These are phyloP conservation scores for Altica lythri DNA, from an alignment of 2,888 invertebrate genomes.

Conservation along the genomic window DNA sequence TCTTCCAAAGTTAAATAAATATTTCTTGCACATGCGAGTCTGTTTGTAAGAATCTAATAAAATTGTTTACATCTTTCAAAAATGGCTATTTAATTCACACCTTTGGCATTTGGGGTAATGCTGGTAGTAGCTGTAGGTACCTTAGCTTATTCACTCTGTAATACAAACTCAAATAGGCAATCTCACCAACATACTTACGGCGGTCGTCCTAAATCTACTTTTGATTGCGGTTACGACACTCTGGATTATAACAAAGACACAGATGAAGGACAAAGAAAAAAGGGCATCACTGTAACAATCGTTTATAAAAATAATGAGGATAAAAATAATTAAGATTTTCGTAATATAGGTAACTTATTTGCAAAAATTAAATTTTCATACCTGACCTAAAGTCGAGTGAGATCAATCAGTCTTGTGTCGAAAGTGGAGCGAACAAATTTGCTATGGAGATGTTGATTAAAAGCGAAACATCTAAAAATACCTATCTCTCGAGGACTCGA, in stretches of 20 bases:
- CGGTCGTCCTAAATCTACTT: too few relatives aligned
- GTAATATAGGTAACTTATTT: too few relatives aligned
- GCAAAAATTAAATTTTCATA: too few relatives aligned
- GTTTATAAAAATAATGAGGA: neutral
- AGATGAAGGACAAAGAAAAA: constrained; percentile 3
- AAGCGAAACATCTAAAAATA: too few relatives aligned
- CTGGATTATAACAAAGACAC: neutral
- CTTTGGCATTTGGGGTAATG: constrained; percentile 28
- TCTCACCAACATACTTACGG: constrained; percentile 8
- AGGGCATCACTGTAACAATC: neutral
- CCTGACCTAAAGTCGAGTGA: too few relatives aligned
- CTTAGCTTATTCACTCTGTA: constrained; percentile 24
- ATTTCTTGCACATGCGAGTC: constrained; percentile 26
- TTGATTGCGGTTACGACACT: constrained; percentile 11
- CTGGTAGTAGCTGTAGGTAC: constrained; percentile 32
- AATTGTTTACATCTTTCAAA: neutral
- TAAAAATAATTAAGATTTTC: neutral
- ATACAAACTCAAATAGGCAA: constrained; percentile 6
- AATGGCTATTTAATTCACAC: constrained; percentile 31
- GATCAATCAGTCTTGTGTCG: too few relatives aligned
- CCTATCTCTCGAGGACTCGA: too few relatives aligned
- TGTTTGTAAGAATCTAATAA: constrained; percentile 25
- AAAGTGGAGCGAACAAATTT: too few relatives aligned
- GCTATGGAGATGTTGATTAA: too few relatives aligned
- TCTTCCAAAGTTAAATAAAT: constrained; percentile 13